Evolutionary conservation across 2,113 vertebrate species (phyloP).

Genomic region (Empidonax alnorum): DNA sequence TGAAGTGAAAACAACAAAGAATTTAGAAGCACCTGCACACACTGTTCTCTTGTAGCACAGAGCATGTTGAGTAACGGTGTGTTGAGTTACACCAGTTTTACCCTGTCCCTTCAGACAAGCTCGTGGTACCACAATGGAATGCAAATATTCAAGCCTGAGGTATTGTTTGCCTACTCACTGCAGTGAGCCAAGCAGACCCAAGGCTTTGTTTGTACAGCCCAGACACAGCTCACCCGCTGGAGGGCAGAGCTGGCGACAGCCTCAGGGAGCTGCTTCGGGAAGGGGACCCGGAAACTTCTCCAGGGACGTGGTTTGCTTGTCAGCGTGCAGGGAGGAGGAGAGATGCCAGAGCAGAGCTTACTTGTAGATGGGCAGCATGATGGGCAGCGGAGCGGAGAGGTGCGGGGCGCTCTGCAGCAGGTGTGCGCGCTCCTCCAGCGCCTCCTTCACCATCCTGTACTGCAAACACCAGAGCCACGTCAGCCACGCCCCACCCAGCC

Average conservation of each 20-base stretch:
- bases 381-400: slow-evolving; percentile 89
- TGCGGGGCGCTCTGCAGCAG: slow-evolving; percentile 93
- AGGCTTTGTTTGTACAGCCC: not conserved
- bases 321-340: not conserved
- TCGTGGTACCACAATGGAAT: fast-evolving
- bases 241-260: not conserved
- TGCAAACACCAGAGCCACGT: slow-evolving; percentile 45
- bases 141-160: not conserved
- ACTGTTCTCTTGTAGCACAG: fast-evolving
- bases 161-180: not conserved
- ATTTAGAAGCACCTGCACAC: fast-evolving
- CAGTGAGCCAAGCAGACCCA: not conserved
- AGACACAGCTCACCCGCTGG: not conserved
- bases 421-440: slow-evolving; percentile 91
- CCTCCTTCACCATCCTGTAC: slow-evolving; percentile 96
- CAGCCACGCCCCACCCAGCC: not conserved
- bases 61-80: fast-evolving
- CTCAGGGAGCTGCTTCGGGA: not conserved
- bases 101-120: fast-evolving
- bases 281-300: not conserved
- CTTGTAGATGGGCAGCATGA: slow-evolving; percentile 98
- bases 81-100: fast-evolving
- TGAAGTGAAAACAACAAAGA: fast-evolving
- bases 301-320: not conserved
- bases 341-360: slow-evolving; percentile 64